These are phyloP conservation scores for Onychostoma macrolepis DNA, from an alignment of 2,113 vertebrate genomes.

Conservation along the genomic window DNA sequence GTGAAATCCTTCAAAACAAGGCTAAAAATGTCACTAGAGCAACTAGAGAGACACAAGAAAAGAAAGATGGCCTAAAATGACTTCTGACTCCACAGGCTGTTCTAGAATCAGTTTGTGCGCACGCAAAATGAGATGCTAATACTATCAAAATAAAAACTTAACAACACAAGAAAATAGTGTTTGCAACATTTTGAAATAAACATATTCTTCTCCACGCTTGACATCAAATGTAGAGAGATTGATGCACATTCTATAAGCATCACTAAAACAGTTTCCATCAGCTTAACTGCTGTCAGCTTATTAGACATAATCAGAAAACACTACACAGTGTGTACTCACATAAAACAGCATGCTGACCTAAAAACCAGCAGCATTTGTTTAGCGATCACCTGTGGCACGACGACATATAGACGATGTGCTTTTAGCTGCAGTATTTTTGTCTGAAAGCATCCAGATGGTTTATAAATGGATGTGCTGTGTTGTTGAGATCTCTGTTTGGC, in stretches of 20 bases:
- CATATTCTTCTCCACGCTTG: neutral
- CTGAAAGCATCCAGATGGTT: neutral
- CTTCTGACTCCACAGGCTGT: no score
- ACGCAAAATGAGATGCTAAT: no score
- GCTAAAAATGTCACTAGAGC: neutral
- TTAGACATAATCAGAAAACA: neutral
- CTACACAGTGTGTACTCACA: neutral
- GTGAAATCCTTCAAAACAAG: neutral
- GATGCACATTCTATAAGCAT: neutral
- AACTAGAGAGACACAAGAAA: neutral
- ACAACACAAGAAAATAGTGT: no score
- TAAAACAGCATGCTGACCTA: neutral
- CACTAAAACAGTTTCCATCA: neutral
- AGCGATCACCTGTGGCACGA: neutral
- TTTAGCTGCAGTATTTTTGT: neutral
- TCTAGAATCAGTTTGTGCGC: no score
- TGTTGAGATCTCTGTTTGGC: neutral
- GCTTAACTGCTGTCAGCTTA: neutral
- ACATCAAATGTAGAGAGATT: neutral
- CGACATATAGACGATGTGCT: neutral
- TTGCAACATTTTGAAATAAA: neutral
- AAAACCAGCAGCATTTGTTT: neutral
- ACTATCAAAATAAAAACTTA: no score
- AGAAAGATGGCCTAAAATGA: neutral
- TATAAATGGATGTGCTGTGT: neutral